Conservation (phyloP, 2,113 vertebrate species). For the Pheucticus melanocephalus region DNA sequence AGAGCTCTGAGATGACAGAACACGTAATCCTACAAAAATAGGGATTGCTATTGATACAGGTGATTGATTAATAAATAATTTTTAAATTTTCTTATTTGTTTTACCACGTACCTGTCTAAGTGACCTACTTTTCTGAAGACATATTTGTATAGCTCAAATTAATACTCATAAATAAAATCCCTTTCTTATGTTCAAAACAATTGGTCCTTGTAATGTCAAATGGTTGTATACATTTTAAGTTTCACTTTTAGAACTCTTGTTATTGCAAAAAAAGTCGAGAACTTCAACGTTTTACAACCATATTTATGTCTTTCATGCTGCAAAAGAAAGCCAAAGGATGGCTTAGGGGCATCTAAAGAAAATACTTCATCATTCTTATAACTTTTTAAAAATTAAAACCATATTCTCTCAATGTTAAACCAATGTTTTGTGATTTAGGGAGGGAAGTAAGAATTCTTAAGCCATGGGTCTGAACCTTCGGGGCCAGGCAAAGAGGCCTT, state of each 20-base stretch:
- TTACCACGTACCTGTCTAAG: not conserved
- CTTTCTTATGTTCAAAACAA: not conserved
- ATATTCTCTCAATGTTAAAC: not conserved
- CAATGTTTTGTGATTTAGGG: not conserved
- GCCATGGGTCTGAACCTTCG: not conserved
- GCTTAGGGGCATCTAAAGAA: not conserved
- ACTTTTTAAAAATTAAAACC: not conserved
- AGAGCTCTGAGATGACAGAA: not conserved
- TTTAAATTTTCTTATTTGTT: constrained; percentile 4
- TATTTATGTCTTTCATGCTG: not conserved
- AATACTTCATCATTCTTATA: not conserved
- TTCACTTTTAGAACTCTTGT: not conserved
- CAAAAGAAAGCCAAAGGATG: not conserved
- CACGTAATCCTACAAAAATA: not conserved
- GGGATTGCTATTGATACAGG: not conserved
- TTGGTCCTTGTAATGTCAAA: not conserved
- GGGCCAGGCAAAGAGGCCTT: not conserved
- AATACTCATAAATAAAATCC: not conserved
- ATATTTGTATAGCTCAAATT: not conserved
- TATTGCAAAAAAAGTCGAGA: not conserved
- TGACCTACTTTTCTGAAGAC: not conserved
- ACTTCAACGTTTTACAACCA: not conserved
- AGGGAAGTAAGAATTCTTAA: not conserved
- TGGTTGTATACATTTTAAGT: not conserved
- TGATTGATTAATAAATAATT: not conserved